These are phyloP conservation scores for Pteronotus mesoamericanus DNA, from an alignment of 2,797 vertebrate genomes.

Conservation along the genomic window DNA sequence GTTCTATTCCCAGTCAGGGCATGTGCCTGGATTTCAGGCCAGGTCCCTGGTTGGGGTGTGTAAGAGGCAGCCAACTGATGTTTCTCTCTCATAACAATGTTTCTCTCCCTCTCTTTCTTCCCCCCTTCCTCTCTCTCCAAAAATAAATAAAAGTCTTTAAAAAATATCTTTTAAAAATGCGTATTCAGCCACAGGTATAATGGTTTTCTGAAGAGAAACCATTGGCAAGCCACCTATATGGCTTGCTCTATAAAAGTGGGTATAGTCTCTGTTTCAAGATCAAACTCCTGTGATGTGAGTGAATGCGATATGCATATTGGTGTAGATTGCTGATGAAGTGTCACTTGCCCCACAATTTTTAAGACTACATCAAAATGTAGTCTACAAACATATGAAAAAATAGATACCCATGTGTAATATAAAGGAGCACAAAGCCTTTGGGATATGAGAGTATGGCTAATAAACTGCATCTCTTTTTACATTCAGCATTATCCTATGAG, in stretches of 20 bases:
- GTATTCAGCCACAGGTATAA: slow-evolving; percentile 63
- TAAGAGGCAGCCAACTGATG: no score
- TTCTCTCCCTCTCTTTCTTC: no score
- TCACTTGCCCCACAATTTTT: background rate
- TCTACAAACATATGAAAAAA: background rate
- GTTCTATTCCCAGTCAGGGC: no score
- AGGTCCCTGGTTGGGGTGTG: no score
- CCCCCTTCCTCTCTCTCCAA: no score
- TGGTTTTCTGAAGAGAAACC: slow-evolving; percentile 57
- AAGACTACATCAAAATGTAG: slow-evolving; percentile 11
- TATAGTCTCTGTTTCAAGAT: slow-evolving; percentile 45
- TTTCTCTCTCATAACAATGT: no score
- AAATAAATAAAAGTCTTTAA: no score
- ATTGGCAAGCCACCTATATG: slow-evolving; percentile 31
- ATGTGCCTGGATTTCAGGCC: no score
- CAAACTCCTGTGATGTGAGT: background rate
- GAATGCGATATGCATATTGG: background rate
- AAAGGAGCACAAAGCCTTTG: background rate
- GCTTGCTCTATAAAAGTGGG: slow-evolving; percentile 33
- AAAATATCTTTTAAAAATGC: background rate
- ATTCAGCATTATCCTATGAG: slow-evolving; percentile 11
- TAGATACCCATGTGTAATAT: slow-evolving; percentile 7
- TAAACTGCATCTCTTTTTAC: slow-evolving; percentile 28
- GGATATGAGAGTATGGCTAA: background rate
- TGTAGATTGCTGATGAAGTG: background rate